Conservation (phyloP, 2,888 invertebrate genomes). For the Pachliopta kotzebuea region DNA sequence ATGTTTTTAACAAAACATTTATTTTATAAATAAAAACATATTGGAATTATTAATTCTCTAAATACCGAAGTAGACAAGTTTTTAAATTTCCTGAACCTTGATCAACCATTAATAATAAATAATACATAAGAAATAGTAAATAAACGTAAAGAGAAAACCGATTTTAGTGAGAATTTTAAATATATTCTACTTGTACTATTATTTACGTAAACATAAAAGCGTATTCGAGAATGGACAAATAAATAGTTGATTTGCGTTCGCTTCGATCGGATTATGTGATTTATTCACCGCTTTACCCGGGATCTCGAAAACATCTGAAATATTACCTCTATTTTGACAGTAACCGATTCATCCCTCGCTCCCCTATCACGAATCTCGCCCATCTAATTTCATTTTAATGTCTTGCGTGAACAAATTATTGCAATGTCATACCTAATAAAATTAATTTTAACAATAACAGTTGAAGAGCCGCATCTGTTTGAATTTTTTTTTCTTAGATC, state of each 20-base stretch:
- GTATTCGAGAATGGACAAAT: conserved; percentile 37
- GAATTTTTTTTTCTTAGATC: conserved; percentile 50
- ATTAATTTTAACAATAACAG: conserved; percentile 62
- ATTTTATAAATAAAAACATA: no score
- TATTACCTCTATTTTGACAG: conserved; percentile 71
- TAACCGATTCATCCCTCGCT: conserved; percentile 56
- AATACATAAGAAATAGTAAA: no score
- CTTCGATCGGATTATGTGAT: conserved; percentile 67
- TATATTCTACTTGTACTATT: neutral
- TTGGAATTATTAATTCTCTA: no score
- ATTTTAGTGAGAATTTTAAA: neutral
- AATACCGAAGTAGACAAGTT: no score
- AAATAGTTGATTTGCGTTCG: conserved; percentile 40
- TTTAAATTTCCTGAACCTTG: no score
- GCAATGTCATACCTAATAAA: conserved; percentile 70
- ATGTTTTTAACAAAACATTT: no score
- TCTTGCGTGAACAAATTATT: conserved; percentile 76
- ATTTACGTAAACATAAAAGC: conserved; percentile 2
- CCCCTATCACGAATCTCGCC: conserved; percentile 50
- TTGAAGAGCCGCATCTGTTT: conserved; percentile 69
- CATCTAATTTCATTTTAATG: conserved; percentile 73
- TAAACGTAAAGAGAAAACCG: neutral
- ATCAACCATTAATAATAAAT: no score
- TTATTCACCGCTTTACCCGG: conserved; percentile 55
- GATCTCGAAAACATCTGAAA: conserved; percentile 53